Conservation (phyloP, 2,113 vertebrate genomes). For the Ascaphus truei region DNA sequence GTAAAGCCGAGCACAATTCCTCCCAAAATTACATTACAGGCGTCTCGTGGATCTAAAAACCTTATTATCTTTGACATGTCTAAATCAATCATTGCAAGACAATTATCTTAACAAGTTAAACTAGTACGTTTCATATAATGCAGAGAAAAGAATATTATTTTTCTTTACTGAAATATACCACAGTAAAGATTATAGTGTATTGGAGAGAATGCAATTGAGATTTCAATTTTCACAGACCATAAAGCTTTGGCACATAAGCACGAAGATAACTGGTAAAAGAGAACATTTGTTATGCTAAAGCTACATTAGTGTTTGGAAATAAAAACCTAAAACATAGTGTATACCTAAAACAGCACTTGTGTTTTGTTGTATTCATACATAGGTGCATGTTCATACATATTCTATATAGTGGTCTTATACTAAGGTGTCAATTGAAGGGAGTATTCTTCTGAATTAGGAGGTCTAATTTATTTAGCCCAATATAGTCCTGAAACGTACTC, state of each 20-base stretch:
- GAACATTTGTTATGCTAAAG: constrained; percentile 19
- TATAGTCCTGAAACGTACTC: too few species aligned
- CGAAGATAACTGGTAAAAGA: constrained; percentile 17
- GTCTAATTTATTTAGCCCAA: too few species aligned
- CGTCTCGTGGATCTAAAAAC: constrained; percentile 55
- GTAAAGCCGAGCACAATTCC: constrained; percentile 57
- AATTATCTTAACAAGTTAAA: constrained; percentile 59
- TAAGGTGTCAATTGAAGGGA: too few species aligned
- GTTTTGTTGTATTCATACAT: too few species aligned
- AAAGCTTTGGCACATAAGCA: constrained; percentile 27
- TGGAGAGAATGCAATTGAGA: constrained; percentile 26
- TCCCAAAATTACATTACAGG: constrained; percentile 58
- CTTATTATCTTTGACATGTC: constrained; percentile 54
- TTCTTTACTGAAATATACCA: constrained; percentile 7
- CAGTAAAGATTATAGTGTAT: constrained; percentile 14
- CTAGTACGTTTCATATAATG: constrained; percentile 30
- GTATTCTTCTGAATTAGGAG: too few species aligned
- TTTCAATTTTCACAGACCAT: constrained; percentile 27
- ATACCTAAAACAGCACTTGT: too few species aligned
- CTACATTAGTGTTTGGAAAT: background rate
- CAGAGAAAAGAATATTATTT: constrained; percentile 16
- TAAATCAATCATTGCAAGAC: constrained; percentile 60
- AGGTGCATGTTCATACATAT: too few species aligned
- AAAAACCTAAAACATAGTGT: background rate
- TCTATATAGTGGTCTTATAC: too few species aligned